Percentiles rank a stretch among this genome's conserved stretches.
Evolutionary conservation across 2,888 invertebrate genomes (phyloP).

Genomic region (Andrena praecox): DNA sequence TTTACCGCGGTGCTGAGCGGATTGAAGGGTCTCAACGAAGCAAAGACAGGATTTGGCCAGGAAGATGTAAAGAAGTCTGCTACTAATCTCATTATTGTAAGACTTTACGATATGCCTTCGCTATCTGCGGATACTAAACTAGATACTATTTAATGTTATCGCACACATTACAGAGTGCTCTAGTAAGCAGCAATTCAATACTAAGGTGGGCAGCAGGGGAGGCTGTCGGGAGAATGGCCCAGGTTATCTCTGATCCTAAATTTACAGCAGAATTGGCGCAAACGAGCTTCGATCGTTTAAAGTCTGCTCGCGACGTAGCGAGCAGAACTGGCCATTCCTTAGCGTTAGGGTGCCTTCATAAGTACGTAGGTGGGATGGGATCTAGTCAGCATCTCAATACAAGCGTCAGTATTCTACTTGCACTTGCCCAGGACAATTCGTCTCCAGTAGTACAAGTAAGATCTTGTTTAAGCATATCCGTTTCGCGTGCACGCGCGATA

Average conservation of each 20-base stretch:
- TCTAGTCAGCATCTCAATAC: conserved; percentile 97
- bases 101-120: conserved; percentile 40
- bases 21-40: conserved; percentile 94
- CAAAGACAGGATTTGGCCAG: conserved; percentile 93
- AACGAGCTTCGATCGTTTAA: conserved; percentile 94
- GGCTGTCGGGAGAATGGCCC: conserved; percentile 96
- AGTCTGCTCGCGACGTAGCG: conserved; percentile 94
- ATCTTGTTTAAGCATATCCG: not conserved
- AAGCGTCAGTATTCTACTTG: conserved; percentile 96
- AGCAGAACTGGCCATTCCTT: conserved; percentile 95
- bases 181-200: conserved; percentile 91
- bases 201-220: conserved; percentile 98
- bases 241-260: conserved; percentile 93
- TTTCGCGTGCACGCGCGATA: not conserved
- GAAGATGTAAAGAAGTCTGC: conserved; percentile 95
- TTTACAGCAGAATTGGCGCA: conserved; percentile 96
- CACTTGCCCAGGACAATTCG: conserved; percentile 96
- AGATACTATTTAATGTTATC: conserved; percentile 1
- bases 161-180: conserved; percentile 86
- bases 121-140: not conserved
- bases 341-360: conserved; percentile 97
- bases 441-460: conserved; percentile 96
- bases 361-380: conserved; percentile 98
- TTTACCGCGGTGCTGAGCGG: conserved; percentile 97
- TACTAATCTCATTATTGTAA: conserved; percentile 92